Conservation (phyloP, 2,113 vertebrate genomes). For the Suricata suricatta region DNA sequence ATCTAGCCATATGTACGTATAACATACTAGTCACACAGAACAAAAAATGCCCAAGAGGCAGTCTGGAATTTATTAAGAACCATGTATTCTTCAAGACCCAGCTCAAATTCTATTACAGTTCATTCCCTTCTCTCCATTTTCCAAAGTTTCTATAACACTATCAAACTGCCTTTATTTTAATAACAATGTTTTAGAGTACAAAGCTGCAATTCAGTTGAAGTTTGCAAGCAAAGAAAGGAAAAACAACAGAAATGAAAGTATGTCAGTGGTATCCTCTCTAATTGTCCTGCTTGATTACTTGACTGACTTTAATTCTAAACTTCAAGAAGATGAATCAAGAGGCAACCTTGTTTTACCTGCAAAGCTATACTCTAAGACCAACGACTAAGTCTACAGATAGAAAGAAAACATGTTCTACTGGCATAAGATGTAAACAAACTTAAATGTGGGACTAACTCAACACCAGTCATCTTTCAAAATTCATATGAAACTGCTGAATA, state of each 20-base stretch:
- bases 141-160: slow-evolving; percentile 13
- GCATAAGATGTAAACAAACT: slow-evolving; percentile 23
- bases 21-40: neutral
- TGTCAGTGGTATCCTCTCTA: neutral
- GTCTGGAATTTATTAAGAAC: slow-evolving; percentile 46
- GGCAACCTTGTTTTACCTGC: neutral
- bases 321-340: slow-evolving; percentile 1
- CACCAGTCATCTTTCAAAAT: slow-evolving; percentile 59
- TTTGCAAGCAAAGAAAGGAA: slow-evolving; percentile 10
- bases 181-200: neutral
- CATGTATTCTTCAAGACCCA: slow-evolving; percentile 9
- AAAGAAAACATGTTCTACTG: slow-evolving; percentile 29
- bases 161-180: slow-evolving; percentile 44
- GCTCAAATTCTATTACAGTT: slow-evolving; percentile 4
- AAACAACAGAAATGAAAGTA: neutral
- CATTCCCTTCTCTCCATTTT: slow-evolving; percentile 10
- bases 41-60: neutral
- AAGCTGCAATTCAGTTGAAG: slow-evolving; percentile 13
- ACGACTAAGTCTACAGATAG: neutral
- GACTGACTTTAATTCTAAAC: slow-evolving; percentile 26
- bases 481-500: slow-evolving; percentile 56
- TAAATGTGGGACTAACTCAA: slow-evolving; percentile 55
- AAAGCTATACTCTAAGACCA: slow-evolving; percentile 35
- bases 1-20: neutral
- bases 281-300: neutral